Base-by-base conservation (phyloP, 2,888 invertebrate species). In the Alitta virens region DNA sequence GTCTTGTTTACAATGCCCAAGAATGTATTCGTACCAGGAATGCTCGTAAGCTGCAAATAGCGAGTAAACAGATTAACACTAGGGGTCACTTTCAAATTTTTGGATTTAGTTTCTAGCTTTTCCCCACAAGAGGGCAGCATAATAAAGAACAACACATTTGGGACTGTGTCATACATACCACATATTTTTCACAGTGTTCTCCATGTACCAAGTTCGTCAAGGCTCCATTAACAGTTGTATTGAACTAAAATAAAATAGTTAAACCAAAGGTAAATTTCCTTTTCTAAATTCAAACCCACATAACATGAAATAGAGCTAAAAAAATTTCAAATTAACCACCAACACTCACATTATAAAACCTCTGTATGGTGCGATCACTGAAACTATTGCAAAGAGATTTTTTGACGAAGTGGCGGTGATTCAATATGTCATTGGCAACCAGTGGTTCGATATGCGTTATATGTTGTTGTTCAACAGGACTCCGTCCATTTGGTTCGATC, bases 1-100 rank as follows among this genome's bases (percentile, higher is more conserved):
- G 91, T 91, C 40, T 92, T 90, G 78, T 94, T 94, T 14, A 95
- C 90, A 24, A 94, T 86, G 0, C 91, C 93, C 27, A 94, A 86
- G 78, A 94, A 94, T 5, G 90, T 85, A 82, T 95, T 95, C n/a
- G 93, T 93, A 3, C 90, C 90, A 2, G 89, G 89, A 57, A 95
- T 87, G 33, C 89, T 86, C 21, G 78, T 77, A 26, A 84, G 78
- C 74, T 91, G 90, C 5, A 33, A 33, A 33, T 33, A 33, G 12
- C 5, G 81, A 65, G 63, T 14, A 56, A 21, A 60, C 38, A 38
- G 1, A 49, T 49, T 21, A 49, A 21, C 12, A 12, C 12, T 40
- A 40, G 42, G 12, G 12, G 16, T 40, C 16, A n/a, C n/a, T n/a
- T n/a, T n/a, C n/a, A n/a, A n/a, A n/a, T n/a, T n/a, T n/a, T n/a